Conservation (phyloP, 1,140 invertebrate species). For the Pogonognathellus flavescens region DNA sequence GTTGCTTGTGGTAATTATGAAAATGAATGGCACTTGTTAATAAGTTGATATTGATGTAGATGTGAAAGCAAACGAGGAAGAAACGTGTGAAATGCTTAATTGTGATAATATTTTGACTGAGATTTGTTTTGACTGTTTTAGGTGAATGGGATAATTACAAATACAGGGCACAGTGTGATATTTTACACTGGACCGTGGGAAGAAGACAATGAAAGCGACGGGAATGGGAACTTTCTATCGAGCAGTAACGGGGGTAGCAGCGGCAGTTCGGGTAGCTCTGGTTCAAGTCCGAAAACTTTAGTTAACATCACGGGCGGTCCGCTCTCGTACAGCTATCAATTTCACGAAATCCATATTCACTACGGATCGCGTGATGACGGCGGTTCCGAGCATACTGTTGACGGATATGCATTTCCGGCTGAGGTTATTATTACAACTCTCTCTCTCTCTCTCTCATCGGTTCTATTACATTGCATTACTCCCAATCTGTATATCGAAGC, state of each 20-base stretch:
- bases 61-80: no score
- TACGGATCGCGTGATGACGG: conserved; percentile 83
- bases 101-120: no score
- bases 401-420: conserved; percentile 92
- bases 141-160: conserved; percentile 88
- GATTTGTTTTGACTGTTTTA: conserved; percentile 69
- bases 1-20: no score
- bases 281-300: conserved; percentile 70
- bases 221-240: conserved; percentile 45
- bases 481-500: no score
- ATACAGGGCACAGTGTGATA: conserved; percentile 81
- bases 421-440: conserved; percentile 78
- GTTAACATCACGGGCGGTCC: conserved; percentile 96
- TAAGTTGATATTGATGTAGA: not conserved
- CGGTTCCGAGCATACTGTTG: conserved; percentile 94
- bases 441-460: no score
- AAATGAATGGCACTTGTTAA: no score
- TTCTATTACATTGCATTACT: not conserved
- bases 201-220: conserved; percentile 67
- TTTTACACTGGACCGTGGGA: conserved; percentile 68
- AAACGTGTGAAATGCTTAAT: not conserved
- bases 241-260: conserved; percentile 39
- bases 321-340: conserved; percentile 93
- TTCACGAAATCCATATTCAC: conserved; percentile 95
- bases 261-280: conserved; percentile 52